Base-by-base conservation (phyloP, 2,797 vertebrate species). In the Artibeus jamaicensis region DNA sequence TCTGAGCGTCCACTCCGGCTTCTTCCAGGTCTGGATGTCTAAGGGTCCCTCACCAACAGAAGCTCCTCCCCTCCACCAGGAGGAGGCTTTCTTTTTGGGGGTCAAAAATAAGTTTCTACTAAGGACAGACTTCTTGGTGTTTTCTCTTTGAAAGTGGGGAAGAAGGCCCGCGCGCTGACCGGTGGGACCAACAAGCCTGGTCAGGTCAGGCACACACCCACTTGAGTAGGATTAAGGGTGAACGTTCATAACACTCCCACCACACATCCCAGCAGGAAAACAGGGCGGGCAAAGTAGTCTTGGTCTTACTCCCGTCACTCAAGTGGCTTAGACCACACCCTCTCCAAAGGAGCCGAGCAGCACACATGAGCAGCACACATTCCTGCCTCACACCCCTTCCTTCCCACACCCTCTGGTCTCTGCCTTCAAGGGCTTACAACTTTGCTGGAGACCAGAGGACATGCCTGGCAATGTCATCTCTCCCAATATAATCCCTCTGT, bases 281-380 rank as follows among this genome's bases (percentile, higher is more conserved):
- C 46, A 68, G 42, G 46, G 44, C 37, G 79, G 67, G 70, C 15
- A 46, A 70, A 2, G 6, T 14, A 39, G 55, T 8, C 44, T 67
- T 85, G 68, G 55, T 8, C 44, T 67, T 87, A 68, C 85, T 48
- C 39, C n/a, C 71, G 85, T 46, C 46, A 15, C 9, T 71, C 34
- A 4, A 1, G 11, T 16, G 44, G 44, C 39, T n/a, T 14, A 26
- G 55, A 39, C 6, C 15, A 32, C n/a, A 57, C 15, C 85, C 77
- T 44, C 18, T 68, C 59, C 48, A 42, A 48, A 44, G n/a, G n/a
- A 29, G 46, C 1, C 8, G 12, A 55, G 50, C 34, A 50, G 46
- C 53, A 24, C 16, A 8, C 0, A 0, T 10, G 12, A 55, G 50
- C 34, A 50, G 46, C 53, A 24, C 16, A 8, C 0, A 0, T 24